Evolutionary conservation across 2,113 vertebrate species (phyloP), one percentile per base, ranked within the genome.

Genomic region (Coptodon rendalli): DNA sequence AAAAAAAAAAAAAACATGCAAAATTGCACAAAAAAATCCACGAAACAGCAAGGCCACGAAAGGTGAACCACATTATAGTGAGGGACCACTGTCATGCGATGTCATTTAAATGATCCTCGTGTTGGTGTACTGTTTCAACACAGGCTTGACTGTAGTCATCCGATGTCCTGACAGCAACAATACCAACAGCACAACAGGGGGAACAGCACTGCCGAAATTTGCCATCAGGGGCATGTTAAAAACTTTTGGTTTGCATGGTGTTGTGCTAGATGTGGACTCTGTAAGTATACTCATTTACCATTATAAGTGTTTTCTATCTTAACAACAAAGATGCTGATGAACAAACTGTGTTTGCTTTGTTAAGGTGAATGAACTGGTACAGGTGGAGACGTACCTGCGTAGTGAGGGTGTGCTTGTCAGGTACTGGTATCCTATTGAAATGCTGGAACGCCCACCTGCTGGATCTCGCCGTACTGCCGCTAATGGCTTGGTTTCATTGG

Each of bases 361-460:
- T 27, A 85, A 99, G 99, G 96, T 97, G 29, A 99, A 99, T 86
- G 99, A 99, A 8, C 91, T 99, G 88, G 98, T 99, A 0, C 98
- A 99, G 94, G 98, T 99, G 14, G 99, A 99, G 95, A 99, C 98
- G 0, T 99, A 99, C 56, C 96, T 99, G 52, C 95, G 98, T 19
- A 99, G 98, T 68, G 98, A 99, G 92, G 99, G 99, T 0, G 98
- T 99, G 12, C 94, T 99, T 84, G 98, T 99, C 6, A 96, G 98
- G 52, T 99, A 99, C 95, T 99, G 99, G 99, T 99, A 99, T 34
- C 99, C 99, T 7, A 99, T 99, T 50, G 98, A 99, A 91, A 99
- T 98, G 97, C 89, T 99, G 76, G 99, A 99, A 91, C 97, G 98
- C 19, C 98, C 99, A 0, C 98, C 98, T 1, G 97, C 97, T 6